A percentile compares a stretch with the other conserved stretches of the same genome.
Evolutionary conservation across 2,113 vertebrate genomes (phyloP).

Genomic region (Lepus timidus): DNA sequence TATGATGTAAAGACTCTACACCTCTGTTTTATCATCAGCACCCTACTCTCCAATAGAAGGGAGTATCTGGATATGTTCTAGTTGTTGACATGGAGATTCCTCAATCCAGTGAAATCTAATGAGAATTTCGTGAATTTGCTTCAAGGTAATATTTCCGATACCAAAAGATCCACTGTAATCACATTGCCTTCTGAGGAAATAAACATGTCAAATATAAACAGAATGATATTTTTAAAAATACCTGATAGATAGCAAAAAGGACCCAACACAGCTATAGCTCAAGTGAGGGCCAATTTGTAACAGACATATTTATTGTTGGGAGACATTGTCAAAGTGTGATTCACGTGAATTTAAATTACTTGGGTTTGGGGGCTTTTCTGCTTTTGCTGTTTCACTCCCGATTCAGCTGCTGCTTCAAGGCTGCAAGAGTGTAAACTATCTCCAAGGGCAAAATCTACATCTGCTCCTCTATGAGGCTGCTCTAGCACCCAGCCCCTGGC

Average conservation of each 20-base stretch:
- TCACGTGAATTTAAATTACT: constrained; percentile 64
- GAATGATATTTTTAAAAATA: constrained; percentile 79
- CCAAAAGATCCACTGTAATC: background rate
- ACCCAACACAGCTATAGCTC: background rate
- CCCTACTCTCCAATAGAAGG: background rate
- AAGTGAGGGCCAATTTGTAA: constrained; percentile 62
- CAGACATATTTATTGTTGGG: constrained; percentile 73
- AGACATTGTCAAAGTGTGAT: constrained; percentile 73
- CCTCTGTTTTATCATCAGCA: too few relatives aligned
- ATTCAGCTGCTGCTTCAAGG: constrained; percentile 42
- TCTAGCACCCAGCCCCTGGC: background rate
- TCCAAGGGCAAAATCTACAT: constrained; percentile 14
- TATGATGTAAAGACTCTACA: too few relatives aligned
- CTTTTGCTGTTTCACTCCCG: constrained; percentile 15
- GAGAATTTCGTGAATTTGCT: background rate
- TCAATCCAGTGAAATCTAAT: background rate
- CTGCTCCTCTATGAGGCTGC: background rate
- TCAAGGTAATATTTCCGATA: background rate
- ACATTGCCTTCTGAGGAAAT: constrained; percentile 59
- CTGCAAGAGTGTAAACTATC: background rate
- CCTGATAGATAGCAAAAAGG: constrained; percentile 70
- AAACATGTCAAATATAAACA: constrained; percentile 70
- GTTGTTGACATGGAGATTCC: background rate
- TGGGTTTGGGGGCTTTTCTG: background rate
- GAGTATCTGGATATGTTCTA: background rate